Evolutionary conservation across 2,797 vertebrate genomes (phyloP).

Genomic region (Phaenicophaeus curvirostris): DNA sequence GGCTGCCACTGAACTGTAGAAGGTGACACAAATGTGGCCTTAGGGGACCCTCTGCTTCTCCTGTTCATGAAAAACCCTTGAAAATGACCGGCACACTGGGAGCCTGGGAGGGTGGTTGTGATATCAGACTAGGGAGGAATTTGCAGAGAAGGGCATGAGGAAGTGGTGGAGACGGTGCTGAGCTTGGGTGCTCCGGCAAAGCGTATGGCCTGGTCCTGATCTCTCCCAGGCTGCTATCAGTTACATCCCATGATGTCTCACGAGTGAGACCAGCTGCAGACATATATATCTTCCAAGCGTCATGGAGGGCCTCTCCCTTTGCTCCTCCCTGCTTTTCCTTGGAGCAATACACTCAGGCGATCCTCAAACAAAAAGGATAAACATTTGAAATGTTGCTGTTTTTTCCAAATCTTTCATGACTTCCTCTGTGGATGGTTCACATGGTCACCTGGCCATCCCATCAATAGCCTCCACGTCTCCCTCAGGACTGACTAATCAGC

Average conservation of each 20-base stretch:
- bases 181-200: background rate
- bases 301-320: background rate
- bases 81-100: accelerated
- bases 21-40: background rate
- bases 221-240: background rate
- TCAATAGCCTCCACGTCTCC: background rate
- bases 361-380: constrained; percentile 6
- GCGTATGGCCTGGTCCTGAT: background rate
- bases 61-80: background rate
- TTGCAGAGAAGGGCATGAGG: constrained; percentile 1
- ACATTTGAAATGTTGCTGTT: background rate
- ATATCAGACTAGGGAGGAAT: background rate
- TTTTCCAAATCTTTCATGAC: background rate
- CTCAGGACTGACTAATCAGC: background rate
- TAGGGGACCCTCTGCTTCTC: background rate
- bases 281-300: background rate
- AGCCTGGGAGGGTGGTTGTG: accelerated
- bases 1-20: accelerated
- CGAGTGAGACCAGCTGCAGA: constrained; percentile 35
- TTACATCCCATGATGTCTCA: constrained; percentile 47
- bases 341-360: background rate
- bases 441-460: background rate
- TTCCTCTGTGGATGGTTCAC: background rate
- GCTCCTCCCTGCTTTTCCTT: background rate
- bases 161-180: background rate